Base-by-base conservation (phyloP, 2,888 invertebrate species). In the Acheta domesticus region DNA sequence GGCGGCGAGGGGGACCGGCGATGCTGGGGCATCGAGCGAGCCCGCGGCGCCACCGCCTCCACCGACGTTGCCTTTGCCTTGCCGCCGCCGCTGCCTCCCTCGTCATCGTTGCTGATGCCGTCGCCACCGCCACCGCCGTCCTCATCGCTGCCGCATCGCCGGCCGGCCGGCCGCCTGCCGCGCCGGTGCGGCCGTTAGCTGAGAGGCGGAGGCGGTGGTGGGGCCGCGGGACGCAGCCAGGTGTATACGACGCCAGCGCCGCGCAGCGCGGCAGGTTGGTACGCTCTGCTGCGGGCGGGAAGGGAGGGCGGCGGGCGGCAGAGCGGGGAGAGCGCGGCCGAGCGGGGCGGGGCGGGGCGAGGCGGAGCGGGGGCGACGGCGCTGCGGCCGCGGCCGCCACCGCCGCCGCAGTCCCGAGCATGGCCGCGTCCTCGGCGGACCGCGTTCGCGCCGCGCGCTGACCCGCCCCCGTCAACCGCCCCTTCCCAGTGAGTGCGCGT, bases 331-430 rank as follows among this genome's bases (percentile, higher is more conserved):
- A 62, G 62, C n/a, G 62, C 36, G 36, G 36, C 36, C 8, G 36
- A 8, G 62, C 14, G 62, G 62, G 62, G 62, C n/a, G 62, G 62
- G n/a, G n/a, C n/a, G n/a, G n/a, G n/a, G n/a, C n/a, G n/a, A n/a
- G n/a, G n/a, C n/a, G n/a, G 62, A n/a, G 62, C 14, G 62, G 62
- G 62, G 62, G n/a, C n/a, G 62, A n/a, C n/a, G 62, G 62, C n/a
- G n/a, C 14, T 62, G 62, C 2, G 14, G 62, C 62, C 62, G 14
- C 62, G 62, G 62, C 62, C 62, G 62, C 14, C 62, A n/a, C 14
- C 62, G 62, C n/a, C 62, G 62, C 62, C n/a, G 62, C 62, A 62
- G 62, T 62, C 62, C 19, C 62, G 62, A 62, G 62, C 62, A 62
- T 62, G 62, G 62, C 62, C 62, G 62, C 62, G 62, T 19, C 62